Evolutionary conservation across 2,113 vertebrate genomes (phyloP), one percentile per base, ranked within the genome.

Genomic region (Muscicapa adusta): DNA sequence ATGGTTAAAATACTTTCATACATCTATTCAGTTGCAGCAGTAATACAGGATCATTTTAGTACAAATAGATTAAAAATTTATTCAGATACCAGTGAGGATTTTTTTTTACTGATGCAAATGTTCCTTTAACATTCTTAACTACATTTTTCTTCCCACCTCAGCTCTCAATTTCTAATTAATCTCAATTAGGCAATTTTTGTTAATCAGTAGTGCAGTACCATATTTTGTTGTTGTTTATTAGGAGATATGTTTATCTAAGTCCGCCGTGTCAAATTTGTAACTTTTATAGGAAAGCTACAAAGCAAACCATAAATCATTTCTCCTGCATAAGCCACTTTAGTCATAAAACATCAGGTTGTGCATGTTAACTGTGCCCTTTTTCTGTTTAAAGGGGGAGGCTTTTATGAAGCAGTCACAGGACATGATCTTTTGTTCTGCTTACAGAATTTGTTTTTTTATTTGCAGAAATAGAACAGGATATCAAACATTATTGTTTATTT

Each of bases 171-270:
- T 83, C 50, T 61, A 43, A 65, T 70, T 75, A 63, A 29, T 78
- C 7, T 16, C 16, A 82, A 28, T 48, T 42, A 34, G 16, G n/a
- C 18, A 50, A 9, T 47, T 88, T 91, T 88, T 80, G 13, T 43
- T 66, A 24, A 42, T 60, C 8, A 23, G 16, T 54, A 34, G 12
- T 28, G 14, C 0, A 0, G 25, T 40, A 26, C 31, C 0, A 0
- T 56, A 47, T 60, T 80, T 88, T 68, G 33, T 73, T 0, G 0
- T 38, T n/a, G 34, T 75, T 87, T 75, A 31, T 57, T 42, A 20
- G 45, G 20, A 67, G 24, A 47, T 50, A 13, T 43, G 24, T 76
- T 72, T 86, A 29, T 50, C 22, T 73, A 65, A 61, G 73, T 43
- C 28, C 1, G 2, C 24, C n/a, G 3, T 34, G n/a, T 65, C 38